These are phyloP conservation scores for Crotophaga sulcirostris DNA, from an alignment of 2,113 vertebrate species.

Conservation along the genomic window DNA sequence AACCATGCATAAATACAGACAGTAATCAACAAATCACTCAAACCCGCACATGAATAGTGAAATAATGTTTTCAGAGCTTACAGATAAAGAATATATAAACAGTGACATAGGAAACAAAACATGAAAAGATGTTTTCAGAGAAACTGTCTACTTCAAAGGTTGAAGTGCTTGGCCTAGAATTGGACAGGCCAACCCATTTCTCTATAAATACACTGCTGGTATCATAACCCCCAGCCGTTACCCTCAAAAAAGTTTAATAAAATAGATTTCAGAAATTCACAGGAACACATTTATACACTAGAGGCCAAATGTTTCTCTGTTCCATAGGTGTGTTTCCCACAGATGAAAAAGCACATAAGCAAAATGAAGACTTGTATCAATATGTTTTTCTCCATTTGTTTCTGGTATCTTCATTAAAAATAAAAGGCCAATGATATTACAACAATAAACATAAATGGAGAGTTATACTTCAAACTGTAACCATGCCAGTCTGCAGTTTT, in stretches of 20 bases:
- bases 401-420: neutral
- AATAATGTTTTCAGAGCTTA: neutral
- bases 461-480: neutral
- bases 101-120: neutral
- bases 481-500: neutral
- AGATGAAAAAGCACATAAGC: neutral
- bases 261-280: neutral
- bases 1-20: neutral
- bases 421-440: neutral
- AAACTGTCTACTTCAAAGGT: neutral
- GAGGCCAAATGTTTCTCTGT: neutral
- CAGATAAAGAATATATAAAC: neutral
- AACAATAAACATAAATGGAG: neutral
- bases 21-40: neutral
- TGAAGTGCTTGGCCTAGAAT: neutral
- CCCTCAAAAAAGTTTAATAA: neutral
- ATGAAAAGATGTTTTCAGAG: neutral
- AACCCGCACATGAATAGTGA: neutral
- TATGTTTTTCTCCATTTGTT: neutral
- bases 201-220: neutral
- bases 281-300: neutral
- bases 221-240: neutral
- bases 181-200: neutral
- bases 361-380: neutral
- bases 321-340: neutral